Evolutionary conservation across 2,113 vertebrate species (phyloP), one percentile per base, ranked within the genome.

Genomic region (Crotalus helleri): DNA sequence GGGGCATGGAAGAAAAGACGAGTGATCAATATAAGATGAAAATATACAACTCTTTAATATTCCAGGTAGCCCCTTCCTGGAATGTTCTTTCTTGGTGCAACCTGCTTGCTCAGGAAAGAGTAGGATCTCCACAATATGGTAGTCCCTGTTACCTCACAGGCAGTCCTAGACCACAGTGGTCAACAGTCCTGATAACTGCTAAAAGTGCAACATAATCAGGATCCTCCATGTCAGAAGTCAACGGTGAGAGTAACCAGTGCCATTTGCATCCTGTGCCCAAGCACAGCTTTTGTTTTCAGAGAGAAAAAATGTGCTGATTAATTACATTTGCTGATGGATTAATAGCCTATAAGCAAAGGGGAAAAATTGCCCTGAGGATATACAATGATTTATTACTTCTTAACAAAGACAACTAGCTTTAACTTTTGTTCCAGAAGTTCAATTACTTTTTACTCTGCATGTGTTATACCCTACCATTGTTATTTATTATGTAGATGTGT

Each of bases 221-320:
- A 81, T 81, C 33, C 33, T 44, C 33, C 74, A 44, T 81, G 33
- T 81, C 74, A 81, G 74, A 81, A 10, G 74, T 81, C 74, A 81
- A 10, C 17, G 21, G 33, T 21, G 33, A 44, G 74, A 81, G 33
- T 21, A 44, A 81, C 33, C 33, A 44, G 33, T 81, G 74, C 33
- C 74, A 81, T 81, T 44, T 81, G 9, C 33, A 81, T 81, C 74
- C 74, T 44, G 7, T 81, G 17, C 7, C 74, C 19, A 54, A 19
- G 19, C 54, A 46, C 91, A 55, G 55, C 92, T 92, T 85, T 26
- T 49, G 89, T 89, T 94, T 58, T 86, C 58, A 91, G 54, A 39
- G 26, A 85, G 51, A 17, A 19, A 59, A 17, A 91, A 88, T 58
- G 51, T 88, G n/a, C 87, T 85, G 94, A 93, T 95, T 93, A 95